Evolutionary conservation across 2,113 vertebrate genomes (phyloP), one percentile per base, ranked within the genome.

Genomic region (Stictonetta naevosa): DNA sequence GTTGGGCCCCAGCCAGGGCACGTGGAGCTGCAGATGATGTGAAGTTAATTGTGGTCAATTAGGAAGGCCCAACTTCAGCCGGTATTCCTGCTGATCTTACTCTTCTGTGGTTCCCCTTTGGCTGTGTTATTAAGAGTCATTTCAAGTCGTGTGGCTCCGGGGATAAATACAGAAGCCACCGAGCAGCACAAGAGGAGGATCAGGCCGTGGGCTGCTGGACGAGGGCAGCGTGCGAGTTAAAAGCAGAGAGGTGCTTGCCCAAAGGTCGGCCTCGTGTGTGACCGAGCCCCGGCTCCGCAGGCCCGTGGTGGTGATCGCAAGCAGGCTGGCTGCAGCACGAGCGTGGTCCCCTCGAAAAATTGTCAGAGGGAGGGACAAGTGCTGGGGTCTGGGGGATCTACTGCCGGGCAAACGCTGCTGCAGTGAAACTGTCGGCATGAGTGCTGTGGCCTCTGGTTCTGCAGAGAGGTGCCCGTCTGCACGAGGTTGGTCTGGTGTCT

Each of bases 331-430:
- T 44, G 42, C 42, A 44, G 42, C 42, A 44, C 42, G 16, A 44
- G 42, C 42, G 42, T 44, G 16, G 42, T 44, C 42, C 42, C 42
- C 17, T 44, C 42, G 16, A 44, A 44, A 44, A 44, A 60, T 29
- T 75, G 75, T 29, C 5, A 3, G 67, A 93, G 64, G 56, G 26
- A 68, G 68, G 83, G 77, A 50, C 56, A 62, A 86, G 64, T 60
- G 63, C 85, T 83, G 5, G 55, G 86, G n/a, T 31, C 42, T 84
- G 66, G 79, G 42, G 42, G 42, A 44, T 44, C 42, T 44, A 44
- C 42, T 93, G 79, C 87, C 75, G 63, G 79, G 87, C 93, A 92
- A 76, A 88, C 74, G 52, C 31, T 86, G 53, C 93, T 59, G 72
- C 77, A 79, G 81, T 1, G 6, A 36, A 86, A 56, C 56, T 60